Base-by-base conservation (phyloP, 2,797 vertebrate species). In the Gymnothorax javanicus region DNA sequence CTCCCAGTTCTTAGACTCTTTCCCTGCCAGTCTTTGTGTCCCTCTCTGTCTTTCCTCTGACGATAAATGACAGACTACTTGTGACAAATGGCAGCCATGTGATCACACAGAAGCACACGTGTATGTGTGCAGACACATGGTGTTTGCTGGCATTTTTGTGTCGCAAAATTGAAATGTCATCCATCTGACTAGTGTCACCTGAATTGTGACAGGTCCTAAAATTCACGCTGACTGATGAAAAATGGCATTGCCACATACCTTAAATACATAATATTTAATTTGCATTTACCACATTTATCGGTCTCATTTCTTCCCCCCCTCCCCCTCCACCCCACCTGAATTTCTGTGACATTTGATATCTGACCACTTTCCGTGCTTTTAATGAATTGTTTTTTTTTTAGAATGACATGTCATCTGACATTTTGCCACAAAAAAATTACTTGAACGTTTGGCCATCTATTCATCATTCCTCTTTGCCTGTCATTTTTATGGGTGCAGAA, bases 251-350 rank as follows among this genome's bases (percentile, higher is more conserved):
- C 17, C 50, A n/a, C 52, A 52, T 20, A 52, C 52, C 5, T 15
- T 56, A 81, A 54, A 81, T 81, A 81, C n/a, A 81, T 81, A 81
- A 81, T 81, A 81, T 81, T 54, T 23, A 23, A 50, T 20, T 81
- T 23, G 17, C 77, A 81, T 81, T 81, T 81, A 81, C 50, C 77
- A 56, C 11, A 81, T 81, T 81, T 81, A 54, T n/a, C 77, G 23
- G 77, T 81, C 50, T 7, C 77, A 4, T 20, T 81, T 50, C 11
- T 1, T 81, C 23, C n/a, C 77, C 8, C 5, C 50, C 9, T 2
- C 17, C 77, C 71, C 17, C 77, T 2, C 17, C 77, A 25, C 17
- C 77, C n/a, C 33, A 43, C 33, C 33, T 43, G 33, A 9, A 27
- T 54, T 81, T 81, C 11, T 15, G 77, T 56, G 20, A 23, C 77